Percentiles rank a stretch among this genome's conserved stretches.
Evolutionary conservation across 2,888 invertebrate genomes (phyloP).

Genomic region (Pocota personata): DNA sequence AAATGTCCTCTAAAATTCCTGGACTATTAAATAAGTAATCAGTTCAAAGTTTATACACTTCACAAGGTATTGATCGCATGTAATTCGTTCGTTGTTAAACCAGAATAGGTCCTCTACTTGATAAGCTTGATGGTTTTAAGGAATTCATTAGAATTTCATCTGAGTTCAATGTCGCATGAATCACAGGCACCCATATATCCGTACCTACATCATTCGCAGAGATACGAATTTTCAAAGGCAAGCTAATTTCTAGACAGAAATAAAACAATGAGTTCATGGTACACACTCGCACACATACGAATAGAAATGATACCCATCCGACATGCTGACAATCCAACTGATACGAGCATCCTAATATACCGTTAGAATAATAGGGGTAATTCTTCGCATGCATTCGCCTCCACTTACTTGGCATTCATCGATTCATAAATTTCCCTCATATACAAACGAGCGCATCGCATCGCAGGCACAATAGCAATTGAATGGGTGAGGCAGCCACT

Average conservation of each 20-base stretch:
- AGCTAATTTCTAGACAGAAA: neutral
- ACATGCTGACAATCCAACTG: constrained; percentile 36
- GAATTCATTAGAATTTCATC: neutral
- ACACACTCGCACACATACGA: neutral
- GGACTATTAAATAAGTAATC: too few species aligned
- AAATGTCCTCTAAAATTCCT: too few species aligned
- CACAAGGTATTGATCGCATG: too few species aligned
- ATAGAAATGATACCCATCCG: constrained; percentile 11
- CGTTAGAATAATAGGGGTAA: constrained; percentile 37
- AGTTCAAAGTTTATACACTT: too few species aligned
- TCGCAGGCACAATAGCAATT: neutral
- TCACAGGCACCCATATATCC: neutral
- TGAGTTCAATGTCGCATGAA: neutral
- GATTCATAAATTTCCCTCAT: constrained; percentile 42
- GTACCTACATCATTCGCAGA: too few species aligned
- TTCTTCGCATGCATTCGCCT: constrained; percentile 35
- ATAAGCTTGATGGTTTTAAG: neutral
- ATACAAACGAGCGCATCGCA: neutral
- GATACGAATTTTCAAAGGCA: neutral
- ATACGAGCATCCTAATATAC: constrained; percentile 19
- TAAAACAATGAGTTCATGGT: neutral
- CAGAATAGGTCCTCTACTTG: neutral
- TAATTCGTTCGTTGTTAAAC: too few species aligned
- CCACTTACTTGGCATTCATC: constrained; percentile 47
- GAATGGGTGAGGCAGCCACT: constrained; percentile 4